phyloP scores from a whole-genome alignment of 2,888 invertebrate genomes.

The Coenonympha glycerion region DNA sequence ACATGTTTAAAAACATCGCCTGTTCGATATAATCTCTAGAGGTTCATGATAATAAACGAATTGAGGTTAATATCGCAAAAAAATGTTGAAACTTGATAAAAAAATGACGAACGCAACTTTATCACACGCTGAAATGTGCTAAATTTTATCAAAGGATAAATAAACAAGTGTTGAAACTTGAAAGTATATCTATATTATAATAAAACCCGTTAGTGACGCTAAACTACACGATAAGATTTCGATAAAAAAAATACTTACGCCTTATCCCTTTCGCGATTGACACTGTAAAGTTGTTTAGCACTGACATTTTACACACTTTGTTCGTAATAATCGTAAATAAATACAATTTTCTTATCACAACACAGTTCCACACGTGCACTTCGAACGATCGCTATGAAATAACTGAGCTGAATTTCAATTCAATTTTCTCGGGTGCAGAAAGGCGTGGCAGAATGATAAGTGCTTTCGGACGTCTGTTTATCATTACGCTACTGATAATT shows the following conservation, averaged over 20 bases:
- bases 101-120: background rate
- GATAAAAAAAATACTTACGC: conserved; percentile 48
- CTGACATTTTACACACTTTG: conserved; percentile 49
- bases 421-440: conserved; percentile 25
- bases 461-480: conserved; percentile 4
- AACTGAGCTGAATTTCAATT: conserved; percentile 32
- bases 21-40: background rate
- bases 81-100: background rate
- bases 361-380: conserved; percentile 9
- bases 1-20: background rate
- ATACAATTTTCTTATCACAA: conserved; percentile 24
- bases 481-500: conserved; percentile 5
- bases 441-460: conserved; percentile 45
- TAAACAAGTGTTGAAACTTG: background rate
- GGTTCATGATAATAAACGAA: background rate
- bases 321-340: conserved; percentile 23
- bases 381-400: conserved; percentile 21
- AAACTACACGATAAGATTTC: background rate
- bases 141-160: background rate
- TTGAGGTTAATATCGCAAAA: conserved; percentile 1
- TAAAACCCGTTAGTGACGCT: background rate
- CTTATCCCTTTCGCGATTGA: conserved; percentile 56
- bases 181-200: too few species aligned
- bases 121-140: background rate
- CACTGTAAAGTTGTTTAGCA: conserved; percentile 64